Conservation (phyloP, 2,113 vertebrate species). For the Archilochus colubris region DNA sequence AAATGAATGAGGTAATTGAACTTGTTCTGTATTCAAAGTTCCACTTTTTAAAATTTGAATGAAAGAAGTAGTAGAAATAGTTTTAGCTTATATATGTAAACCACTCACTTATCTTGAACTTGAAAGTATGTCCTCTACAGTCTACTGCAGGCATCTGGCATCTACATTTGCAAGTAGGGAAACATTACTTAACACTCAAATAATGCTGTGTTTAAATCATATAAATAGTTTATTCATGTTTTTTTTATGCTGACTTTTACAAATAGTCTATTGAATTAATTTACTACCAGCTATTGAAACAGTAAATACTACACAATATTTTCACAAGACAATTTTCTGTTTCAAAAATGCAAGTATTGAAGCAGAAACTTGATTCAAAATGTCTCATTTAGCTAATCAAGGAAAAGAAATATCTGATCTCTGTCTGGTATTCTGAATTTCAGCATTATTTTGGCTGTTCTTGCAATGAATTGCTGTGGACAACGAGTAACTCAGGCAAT, state of each 20-base stretch:
- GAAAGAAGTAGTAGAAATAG: neutral
- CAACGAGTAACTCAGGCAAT: neutral
- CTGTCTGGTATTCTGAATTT: neutral
- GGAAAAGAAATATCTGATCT: neutral
- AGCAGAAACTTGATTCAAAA: conserved; percentile 5
- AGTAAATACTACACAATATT: conserved; percentile 27
- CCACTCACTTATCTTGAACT: neutral
- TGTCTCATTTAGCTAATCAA: conserved; percentile 32
- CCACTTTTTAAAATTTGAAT: neutral
- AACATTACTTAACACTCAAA: neutral
- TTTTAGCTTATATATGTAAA: neutral
- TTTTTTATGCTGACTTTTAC: conserved; percentile 7
- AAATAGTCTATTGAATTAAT: conserved; percentile 18
- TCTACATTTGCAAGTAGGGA: neutral
- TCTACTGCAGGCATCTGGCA: neutral
- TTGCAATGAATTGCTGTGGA: neutral
- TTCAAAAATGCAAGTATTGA: conserved; percentile 3
- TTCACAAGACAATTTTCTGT: conserved; percentile 16
- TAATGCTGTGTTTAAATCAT: neutral
- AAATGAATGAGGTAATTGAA: neutral
- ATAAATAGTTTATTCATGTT: conserved; percentile 1
- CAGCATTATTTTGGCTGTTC: conserved; percentile 13
- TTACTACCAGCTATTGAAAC: conserved; percentile 36
- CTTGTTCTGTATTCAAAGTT: neutral
- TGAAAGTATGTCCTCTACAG: neutral